Evolutionary conservation across 2,113 vertebrate genomes (phyloP).

Genomic region (Rhea pennata): DNA sequence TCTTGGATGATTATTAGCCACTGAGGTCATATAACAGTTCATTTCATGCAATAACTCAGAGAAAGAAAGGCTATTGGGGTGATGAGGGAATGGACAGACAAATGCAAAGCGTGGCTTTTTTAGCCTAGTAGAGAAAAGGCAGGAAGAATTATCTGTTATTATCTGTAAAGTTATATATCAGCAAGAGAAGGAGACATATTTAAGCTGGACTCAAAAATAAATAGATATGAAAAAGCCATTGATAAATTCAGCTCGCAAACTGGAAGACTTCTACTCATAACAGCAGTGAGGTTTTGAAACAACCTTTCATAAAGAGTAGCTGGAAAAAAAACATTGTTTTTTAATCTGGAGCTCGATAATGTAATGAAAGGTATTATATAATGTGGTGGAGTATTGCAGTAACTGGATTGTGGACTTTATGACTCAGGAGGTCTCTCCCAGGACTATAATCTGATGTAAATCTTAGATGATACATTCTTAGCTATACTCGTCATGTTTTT

Average conservation of each 20-base stretch:
- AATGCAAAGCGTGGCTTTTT: not conserved
- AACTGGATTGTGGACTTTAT: not conserved
- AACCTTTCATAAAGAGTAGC: not conserved
- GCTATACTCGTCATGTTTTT: not conserved
- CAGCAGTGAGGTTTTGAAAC: not conserved
- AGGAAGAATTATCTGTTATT: not conserved
- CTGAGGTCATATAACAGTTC: not conserved
- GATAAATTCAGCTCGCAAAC: not conserved
- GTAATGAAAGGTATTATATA: not conserved
- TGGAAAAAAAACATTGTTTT: not conserved
- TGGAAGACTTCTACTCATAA: not conserved
- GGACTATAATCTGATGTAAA: not conserved
- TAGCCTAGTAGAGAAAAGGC: not conserved
- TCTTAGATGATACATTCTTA: not conserved
- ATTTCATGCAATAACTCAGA: not conserved
- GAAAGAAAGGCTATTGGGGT: not conserved
- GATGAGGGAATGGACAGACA: not conserved
- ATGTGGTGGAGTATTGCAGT: not conserved
- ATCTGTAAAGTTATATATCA: not conserved
- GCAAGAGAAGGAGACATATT: not conserved
- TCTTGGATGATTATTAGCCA: not conserved
- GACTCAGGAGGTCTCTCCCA: slow-evolving; percentile 1
- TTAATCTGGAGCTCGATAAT: not conserved
- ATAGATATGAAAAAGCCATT: not conserved
- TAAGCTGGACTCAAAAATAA: not conserved